These are phyloP conservation scores for Rhingia rostrata DNA, from an alignment of 2,888 invertebrate genomes.

Conservation along the genomic window DNA sequence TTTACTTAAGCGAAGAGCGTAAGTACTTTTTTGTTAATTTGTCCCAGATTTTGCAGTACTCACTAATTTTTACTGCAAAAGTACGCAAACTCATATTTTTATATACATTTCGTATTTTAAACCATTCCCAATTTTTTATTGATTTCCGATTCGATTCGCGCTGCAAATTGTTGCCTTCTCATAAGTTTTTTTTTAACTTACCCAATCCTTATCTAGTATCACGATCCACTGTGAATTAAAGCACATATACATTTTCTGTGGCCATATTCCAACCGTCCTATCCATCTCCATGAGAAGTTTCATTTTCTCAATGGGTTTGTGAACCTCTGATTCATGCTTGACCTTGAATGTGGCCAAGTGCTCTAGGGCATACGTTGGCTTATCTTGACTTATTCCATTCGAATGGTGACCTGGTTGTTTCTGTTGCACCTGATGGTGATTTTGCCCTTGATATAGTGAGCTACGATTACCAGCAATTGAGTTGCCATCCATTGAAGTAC, in stretches of 20 bases:
- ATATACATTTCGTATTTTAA: too few relatives aligned
- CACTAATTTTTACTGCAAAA: too few relatives aligned
- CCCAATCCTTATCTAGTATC: conserved; percentile 96
- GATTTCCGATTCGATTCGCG: too few relatives aligned
- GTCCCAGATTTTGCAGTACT: too few relatives aligned
- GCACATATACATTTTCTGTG: conserved; percentile 96
- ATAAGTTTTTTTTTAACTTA: conserved; percentile 80
- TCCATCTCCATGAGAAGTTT: conserved; percentile 94
- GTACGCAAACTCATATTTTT: too few relatives aligned
- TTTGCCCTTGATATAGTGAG: conserved; percentile 45
- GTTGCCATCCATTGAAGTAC: conserved; percentile 54
- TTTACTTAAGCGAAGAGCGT: too few relatives aligned
- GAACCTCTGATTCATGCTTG: conserved; percentile 93
- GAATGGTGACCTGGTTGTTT: conserved; percentile 12
- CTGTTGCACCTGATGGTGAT: conserved; percentile 39
- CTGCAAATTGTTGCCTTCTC: neutral
- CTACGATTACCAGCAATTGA: conserved; percentile 58
- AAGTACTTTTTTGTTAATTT: too few relatives aligned
- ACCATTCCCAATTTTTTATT: too few relatives aligned
- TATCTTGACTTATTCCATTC: conserved; percentile 79
- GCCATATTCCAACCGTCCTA: conserved; percentile 98
- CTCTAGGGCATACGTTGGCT: conserved; percentile 94
- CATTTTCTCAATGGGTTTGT: conserved; percentile 96
- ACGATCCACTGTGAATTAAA: conserved; percentile 94
- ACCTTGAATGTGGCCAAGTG: conserved; percentile 99